These are phyloP conservation scores for Chloropsis cyanopogon DNA, from an alignment of 2,113 vertebrate species.

Conservation along the genomic window DNA sequence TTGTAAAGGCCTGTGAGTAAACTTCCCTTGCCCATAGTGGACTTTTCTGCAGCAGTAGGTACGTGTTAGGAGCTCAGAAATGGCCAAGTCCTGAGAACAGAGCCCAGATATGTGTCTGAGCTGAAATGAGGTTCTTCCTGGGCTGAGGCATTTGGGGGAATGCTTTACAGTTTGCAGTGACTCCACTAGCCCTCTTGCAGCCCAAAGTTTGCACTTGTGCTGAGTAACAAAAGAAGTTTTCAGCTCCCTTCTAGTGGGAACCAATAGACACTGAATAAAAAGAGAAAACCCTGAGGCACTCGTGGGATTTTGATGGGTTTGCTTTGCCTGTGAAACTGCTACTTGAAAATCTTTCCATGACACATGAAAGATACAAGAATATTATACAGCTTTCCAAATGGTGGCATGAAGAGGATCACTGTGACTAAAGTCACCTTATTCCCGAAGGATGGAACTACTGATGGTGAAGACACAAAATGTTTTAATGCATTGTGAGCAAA, in stretches of 20 bases:
- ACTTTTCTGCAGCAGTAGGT: background rate
- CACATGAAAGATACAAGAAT: background rate
- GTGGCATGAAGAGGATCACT: background rate
- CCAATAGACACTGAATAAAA: background rate
- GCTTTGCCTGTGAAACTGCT: background rate
- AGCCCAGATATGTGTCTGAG: background rate
- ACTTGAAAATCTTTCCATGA: background rate
- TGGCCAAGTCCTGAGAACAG: background rate
- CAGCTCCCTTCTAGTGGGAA: background rate
- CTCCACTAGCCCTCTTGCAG: background rate
- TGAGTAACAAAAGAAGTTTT: background rate
- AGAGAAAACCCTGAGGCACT: background rate
- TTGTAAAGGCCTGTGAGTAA: background rate
- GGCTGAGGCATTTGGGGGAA: background rate
- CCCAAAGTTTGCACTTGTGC: background rate
- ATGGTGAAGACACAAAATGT: background rate
- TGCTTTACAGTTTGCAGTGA: background rate
- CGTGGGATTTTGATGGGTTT: background rate
- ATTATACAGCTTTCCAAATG: background rate
- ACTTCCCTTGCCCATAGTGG: background rate
- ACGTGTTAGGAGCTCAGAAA: background rate
- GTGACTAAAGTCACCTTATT: background rate
- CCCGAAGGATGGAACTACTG: rapidly evolving
- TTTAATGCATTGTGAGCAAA: background rate
- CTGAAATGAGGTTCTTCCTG: background rate